Base-by-base conservation (phyloP, 2,113 vertebrate species). In the Picathartes gymnocephalus region DNA sequence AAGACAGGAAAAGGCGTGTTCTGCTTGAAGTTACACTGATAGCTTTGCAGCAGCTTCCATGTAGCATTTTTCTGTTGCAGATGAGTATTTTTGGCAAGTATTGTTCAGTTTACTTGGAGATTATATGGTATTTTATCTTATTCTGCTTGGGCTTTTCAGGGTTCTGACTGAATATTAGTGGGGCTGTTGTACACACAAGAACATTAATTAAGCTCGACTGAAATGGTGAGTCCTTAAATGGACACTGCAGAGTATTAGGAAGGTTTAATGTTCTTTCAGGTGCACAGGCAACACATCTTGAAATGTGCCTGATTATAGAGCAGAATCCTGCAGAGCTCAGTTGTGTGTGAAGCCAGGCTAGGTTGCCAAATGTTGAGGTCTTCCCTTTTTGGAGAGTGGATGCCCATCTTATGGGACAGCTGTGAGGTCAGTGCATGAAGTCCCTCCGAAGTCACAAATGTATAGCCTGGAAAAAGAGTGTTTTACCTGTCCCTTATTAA, bases 1-100 rank as follows among this genome's bases (percentile, higher is more conserved):
- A 93, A 82, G 87, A 94, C 96, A 96, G 96, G 96, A 97, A 97
- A 94, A 94, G 96, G 97, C 31, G 91, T 96, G 95, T 96, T 92
- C 87, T 50, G 13, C 86, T 86, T 84, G 22, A 91, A 92, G 57
- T 71, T 86, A 30, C 74, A 4, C 47, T 90, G 91, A 57, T 57
- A 33, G 40, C 62, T 96, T 70, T 91, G 84, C 76, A 79, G 64
- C 81, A 66, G 88, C 60, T 89, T 92, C 64, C 70, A 54, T 53
- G 40, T 30, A 65, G 56, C 33, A 1, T 62, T 87, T 72, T 84
- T 70, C 40, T 92, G 21, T 74, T 76, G 44, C 81, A 92, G 33
- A 74, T 3, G 2, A 28, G 27, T 39, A 3, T 45, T 92, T 80
- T 48, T 86, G 10, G 54, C 71, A 79, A 53, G 22, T 13, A 20